Evolutionary conservation across 2,888 invertebrate species (phyloP).

Genomic region (Leucoma salicis): DNA sequence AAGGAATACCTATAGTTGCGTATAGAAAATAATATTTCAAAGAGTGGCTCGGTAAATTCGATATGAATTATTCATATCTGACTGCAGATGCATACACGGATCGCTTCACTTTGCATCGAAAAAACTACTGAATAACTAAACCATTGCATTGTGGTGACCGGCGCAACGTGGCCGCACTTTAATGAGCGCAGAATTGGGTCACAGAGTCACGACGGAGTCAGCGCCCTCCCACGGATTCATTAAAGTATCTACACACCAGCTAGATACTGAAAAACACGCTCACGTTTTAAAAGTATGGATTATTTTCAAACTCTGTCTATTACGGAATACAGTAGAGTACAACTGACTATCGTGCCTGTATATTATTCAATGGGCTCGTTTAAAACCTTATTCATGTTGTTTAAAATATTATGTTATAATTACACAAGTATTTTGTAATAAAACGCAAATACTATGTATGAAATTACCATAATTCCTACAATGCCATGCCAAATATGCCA

Average conservation of each 20-base stretch:
- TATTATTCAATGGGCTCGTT: background rate
- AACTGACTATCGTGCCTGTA: background rate
- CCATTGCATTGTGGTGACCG: slow-evolving; percentile 58
- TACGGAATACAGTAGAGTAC: slow-evolving; percentile 2
- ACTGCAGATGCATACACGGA: slow-evolving; percentile 23
- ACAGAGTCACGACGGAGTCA: slow-evolving; percentile 40
- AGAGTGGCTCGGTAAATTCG: slow-evolving; percentile 7
- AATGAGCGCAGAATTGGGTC: slow-evolving; percentile 67
- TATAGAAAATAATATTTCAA: background rate
- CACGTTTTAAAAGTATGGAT: slow-evolving; percentile 23
- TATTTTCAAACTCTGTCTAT: slow-evolving; percentile 14
- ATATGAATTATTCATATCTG: slow-evolving; percentile 30
- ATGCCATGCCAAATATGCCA: slow-evolving; percentile 15
- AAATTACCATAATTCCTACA: slow-evolving; percentile 12
- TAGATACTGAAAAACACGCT: slow-evolving; percentile 24
- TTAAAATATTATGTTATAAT: background rate
- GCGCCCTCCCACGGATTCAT: slow-evolving; percentile 35
- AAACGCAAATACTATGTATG: background rate
- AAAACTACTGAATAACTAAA: slow-evolving; percentile 56
- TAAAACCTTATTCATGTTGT: no score
- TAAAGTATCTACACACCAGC: slow-evolving; percentile 18
- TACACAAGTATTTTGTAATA: background rate
- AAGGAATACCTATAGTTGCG: no score
- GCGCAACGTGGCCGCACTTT: slow-evolving; percentile 62
- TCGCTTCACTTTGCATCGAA: slow-evolving; percentile 32